Conservation (phyloP, 2,113 vertebrate species). For the Caracal caracal region DNA sequence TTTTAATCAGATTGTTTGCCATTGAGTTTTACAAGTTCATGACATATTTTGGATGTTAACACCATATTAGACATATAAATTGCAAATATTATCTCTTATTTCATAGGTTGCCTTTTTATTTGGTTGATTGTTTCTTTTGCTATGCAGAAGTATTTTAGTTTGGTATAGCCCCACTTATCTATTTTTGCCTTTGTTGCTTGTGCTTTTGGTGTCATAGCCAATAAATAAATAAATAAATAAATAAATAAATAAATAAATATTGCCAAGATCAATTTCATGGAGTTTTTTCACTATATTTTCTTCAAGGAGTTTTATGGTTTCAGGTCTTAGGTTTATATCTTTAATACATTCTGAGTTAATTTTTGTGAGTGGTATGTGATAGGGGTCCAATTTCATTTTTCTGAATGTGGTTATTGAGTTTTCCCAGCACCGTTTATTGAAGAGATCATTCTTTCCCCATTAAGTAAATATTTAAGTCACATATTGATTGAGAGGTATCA, state of each 20-base stretch:
- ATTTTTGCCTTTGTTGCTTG: not conserved
- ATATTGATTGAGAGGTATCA: not conserved
- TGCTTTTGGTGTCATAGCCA: not conserved
- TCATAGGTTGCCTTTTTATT: not conserved
- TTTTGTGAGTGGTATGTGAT: not conserved
- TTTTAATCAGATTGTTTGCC: not conserved
- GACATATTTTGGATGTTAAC: not conserved
- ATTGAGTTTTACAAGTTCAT: not conserved
- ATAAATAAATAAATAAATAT: not conserved
- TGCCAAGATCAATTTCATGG: not conserved
- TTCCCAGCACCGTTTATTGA: not conserved
- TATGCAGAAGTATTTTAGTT: not conserved
- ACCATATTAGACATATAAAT: not conserved
- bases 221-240: not conserved
- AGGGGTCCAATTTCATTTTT: not conserved
- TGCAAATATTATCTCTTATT: not conserved
- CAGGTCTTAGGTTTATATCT: not conserved
- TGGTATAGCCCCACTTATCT: not conserved
- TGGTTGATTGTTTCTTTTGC: not conserved
- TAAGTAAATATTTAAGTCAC: not conserved
- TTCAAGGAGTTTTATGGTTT: not conserved
- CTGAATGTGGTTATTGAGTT: not conserved
- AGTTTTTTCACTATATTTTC: not conserved
- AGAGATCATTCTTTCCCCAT: not conserved
- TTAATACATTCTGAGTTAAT: not conserved